A percentile compares a stretch with the other conserved stretches of the same genome.
These are phyloP conservation scores for Cerastoderma edule DNA, from an alignment of 2,888 invertebrate species.

Conservation along the genomic window DNA sequence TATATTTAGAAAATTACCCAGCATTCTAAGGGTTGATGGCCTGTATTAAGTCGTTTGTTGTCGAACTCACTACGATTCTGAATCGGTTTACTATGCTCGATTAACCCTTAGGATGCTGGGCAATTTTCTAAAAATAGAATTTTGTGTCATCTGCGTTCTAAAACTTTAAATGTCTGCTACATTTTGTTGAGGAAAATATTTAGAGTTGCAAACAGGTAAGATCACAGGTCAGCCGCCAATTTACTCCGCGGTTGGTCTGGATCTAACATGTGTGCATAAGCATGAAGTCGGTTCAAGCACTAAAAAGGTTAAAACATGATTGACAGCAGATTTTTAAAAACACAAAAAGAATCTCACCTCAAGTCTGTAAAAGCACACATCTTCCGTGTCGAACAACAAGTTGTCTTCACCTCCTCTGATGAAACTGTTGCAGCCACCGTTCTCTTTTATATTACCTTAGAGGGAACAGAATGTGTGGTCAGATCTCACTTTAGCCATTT, in stretches of 20 bases:
- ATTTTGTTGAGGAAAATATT: background rate
- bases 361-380: conserved; percentile 36
- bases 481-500: background rate
- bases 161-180: no score
- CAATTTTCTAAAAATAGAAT: no score
- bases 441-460: background rate
- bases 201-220: background rate
- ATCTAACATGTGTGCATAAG: no score
- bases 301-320: background rate
- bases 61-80: no score
- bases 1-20: no score
- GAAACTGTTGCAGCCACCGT: conserved; percentile 25
- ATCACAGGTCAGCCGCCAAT: background rate
- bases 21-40: no score
- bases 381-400: background rate
- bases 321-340: background rate
- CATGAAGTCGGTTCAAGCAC: no score
- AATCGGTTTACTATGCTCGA: no score
- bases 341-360: conserved; percentile 29
- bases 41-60: no score
- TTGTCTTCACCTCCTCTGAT: conserved; percentile 17
- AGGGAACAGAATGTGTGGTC: background rate
- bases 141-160: no score
- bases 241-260: background rate
- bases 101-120: no score